Percentiles rank a stretch among this genome's conserved stretches.
Evolutionary conservation across 2,888 invertebrate species (phyloP).

Genomic region (Parnassius mnemosyne): DNA sequence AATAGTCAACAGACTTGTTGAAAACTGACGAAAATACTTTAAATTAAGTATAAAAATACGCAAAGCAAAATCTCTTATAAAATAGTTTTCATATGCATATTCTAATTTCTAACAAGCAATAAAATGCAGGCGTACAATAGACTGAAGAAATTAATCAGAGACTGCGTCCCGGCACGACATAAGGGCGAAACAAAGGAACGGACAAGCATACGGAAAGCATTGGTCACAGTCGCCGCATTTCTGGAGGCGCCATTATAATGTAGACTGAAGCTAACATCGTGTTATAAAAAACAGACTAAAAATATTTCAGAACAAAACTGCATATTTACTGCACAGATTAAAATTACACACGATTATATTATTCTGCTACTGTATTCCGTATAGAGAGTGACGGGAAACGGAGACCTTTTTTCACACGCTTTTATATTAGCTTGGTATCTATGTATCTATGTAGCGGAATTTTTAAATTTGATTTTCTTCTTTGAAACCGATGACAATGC

Average conservation of each 20-base stretch:
- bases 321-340: background rate
- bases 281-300: background rate
- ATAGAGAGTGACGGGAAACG: too few species aligned
- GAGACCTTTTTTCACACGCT: too few species aligned
- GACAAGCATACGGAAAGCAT: conserved; percentile 67
- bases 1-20: too few species aligned
- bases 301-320: background rate
- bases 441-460: too few species aligned
- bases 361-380: too few species aligned
- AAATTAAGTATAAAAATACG: conserved; percentile 21
- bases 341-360: background rate
- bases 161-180: conserved; percentile 22
- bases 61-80: conserved; percentile 35
- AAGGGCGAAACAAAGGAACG: conserved; percentile 40
- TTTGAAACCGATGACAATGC: too few species aligned
- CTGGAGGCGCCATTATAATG: conserved; percentile 1
- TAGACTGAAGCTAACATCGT: background rate
- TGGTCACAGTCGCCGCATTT: conserved; percentile 54
- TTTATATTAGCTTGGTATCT: too few species aligned
- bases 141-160: conserved; percentile 18
- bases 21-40: too few species aligned
- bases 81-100: conserved; percentile 7
- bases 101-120: conserved; percentile 1
- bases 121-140: conserved; percentile 19
- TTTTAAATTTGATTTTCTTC: too few species aligned